Base-by-base conservation (phyloP, 2,888 invertebrate species). In the Flexamia atlantica region DNA sequence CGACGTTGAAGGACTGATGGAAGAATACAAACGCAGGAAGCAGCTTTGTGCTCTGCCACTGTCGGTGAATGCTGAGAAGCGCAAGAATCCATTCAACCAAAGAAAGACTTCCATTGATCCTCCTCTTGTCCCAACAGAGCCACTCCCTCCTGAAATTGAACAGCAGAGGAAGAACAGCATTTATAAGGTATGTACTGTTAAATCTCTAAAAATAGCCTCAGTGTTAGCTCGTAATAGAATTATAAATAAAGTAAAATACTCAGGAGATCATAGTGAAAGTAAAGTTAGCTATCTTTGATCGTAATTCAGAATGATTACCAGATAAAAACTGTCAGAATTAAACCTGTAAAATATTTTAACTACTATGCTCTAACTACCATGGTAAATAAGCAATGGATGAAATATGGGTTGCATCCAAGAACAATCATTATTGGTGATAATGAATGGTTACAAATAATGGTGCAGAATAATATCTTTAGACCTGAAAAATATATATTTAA, bases 151-250 rank as follows among this genome's bases (percentile, higher is more conserved):
- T 0, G 96, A 96, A 90, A 95, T 97, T 83, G 96, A 96, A 88
- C 95, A 95, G 87, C 97, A 97, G 89, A 93, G 96, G 87, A 93
- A 94, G 81, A 92, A 94, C 74, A 97, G 97, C 88, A 95, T 97
- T 85, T 94, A 95, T 86, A 97, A 96, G 92, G 97, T 95, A 90
- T 90, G 89, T 85, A 20, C 64, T 64, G 30, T 64, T 64, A 64
- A 64, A 64, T 64, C 64, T 28, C 9, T 76, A n/a, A 32, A 40
- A 25, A 42, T 40, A 64, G 64, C 64, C 10, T 64, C 64, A 28
- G 17, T 30, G 9, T 30, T 64, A 64, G 64, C 64, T 1, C 30
- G 17, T 28, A 64, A 64, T 64, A 4, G 28, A 64, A 64, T 64
- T 64, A 5, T 30, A 9, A 28, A 28, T 64, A 17, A 14, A 1